Base-by-base conservation (phyloP, 2,888 invertebrate genomes). In the Chymomyza caudatula region DNA sequence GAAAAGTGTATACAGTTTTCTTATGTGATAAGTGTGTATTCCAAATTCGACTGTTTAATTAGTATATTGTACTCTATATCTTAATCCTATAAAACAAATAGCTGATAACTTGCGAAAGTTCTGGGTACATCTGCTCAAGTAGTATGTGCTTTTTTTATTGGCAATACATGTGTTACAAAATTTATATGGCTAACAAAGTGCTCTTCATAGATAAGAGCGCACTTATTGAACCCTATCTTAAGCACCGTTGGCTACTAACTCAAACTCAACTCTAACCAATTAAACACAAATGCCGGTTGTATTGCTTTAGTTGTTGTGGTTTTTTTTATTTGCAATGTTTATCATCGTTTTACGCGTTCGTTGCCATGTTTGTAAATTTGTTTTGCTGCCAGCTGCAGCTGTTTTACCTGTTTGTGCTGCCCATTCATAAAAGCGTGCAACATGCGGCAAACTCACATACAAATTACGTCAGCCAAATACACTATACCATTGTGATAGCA, bases 401-500 rank as follows among this genome's bases (percentile, higher is more conserved):
- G 29, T 44, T 47, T 47, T 47, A 47, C 47, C 47, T 55, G 60
- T 22, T 49, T 42, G 37, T 42, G 19, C 47, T 37, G 29, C 51
- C 78, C 82, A 82, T 82, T 82, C 82, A 82, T 84, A 84, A 82
- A 82, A 83, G 57, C 56, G 67, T 65, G 74, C 72, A 74, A 68
- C 81, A 77, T 81, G 82, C 71, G 72, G 81, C 84, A 82, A 82
- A 23, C 37, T 63, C 66, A 69, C 65, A 70, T 71, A 68, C 15
- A 71, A 78, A 67, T 82, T 82, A 69, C 82, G 69, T 82, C 82
- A 82, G 82, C 82, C 74, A 82, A 73, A 66, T 52, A 61, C 49
- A 17, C 8, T 47, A 11, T 43, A 4, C 43, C 13, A 0, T 1
- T 47, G 3, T 2, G 17, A n/a, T 3, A 37, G 5, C 29, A 2